Evolutionary conservation across 2,797 vertebrate species (phyloP).

Genomic region (Amblyopsis hoosieri): DNA sequence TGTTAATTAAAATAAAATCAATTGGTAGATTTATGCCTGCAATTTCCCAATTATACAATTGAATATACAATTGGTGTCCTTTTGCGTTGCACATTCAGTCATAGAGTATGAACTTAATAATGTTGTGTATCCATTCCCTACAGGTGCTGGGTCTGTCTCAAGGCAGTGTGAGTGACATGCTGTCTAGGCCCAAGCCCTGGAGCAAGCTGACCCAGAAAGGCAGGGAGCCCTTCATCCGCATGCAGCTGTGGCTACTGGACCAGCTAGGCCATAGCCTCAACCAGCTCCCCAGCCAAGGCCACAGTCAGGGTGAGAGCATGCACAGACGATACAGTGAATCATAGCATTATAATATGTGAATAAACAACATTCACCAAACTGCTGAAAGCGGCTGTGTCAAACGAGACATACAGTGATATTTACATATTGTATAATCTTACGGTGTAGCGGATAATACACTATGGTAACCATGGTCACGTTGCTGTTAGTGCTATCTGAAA

Average conservation of each 20-base stretch:
- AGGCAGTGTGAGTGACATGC: constrained; percentile 98
- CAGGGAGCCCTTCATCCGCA: constrained; percentile 96
- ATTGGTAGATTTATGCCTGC: neutral
- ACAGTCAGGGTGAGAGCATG: constrained; percentile 64
- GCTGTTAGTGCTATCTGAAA: neutral
- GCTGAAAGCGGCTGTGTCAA: neutral
- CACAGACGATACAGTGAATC: no score
- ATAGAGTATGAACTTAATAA: neutral
- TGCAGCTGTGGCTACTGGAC: constrained; percentile 97
- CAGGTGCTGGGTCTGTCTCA: constrained; percentile 98
- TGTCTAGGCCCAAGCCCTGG: constrained; percentile 97
- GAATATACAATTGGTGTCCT: neutral
- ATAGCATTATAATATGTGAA: neutral
- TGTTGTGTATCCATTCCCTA: neutral
- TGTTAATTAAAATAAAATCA: neutral
- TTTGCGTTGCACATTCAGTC: neutral
- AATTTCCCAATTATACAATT: neutral
- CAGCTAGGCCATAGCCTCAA: constrained; percentile 88
- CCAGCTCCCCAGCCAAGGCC: constrained; percentile 74
- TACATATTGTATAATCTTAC: neutral
- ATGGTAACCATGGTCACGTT: neutral
- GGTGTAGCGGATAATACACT: neutral
- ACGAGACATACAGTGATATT: neutral
- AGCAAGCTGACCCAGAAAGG: constrained; percentile 99
- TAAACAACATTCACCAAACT: no score